Evolutionary conservation across 2,888 invertebrate genomes (phyloP).

Genomic region (Tridacna crocea): DNA sequence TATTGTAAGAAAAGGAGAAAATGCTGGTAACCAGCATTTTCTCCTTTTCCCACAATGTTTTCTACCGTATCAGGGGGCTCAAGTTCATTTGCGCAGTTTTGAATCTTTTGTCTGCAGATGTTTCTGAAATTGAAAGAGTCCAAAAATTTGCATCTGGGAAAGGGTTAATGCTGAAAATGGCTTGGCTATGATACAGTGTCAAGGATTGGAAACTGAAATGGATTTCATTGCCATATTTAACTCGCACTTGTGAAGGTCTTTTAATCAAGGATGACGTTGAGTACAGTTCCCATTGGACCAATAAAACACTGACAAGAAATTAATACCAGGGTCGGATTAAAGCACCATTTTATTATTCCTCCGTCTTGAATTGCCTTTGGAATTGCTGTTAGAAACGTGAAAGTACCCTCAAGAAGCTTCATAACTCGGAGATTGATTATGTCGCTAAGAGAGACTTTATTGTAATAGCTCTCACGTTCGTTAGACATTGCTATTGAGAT

Average conservation of each 20-base stretch:
- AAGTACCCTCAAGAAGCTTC: too few relatives aligned
- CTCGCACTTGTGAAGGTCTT: background rate
- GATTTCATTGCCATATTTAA: constrained; percentile 14
- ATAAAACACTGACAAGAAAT: constrained; percentile 6
- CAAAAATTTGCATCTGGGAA: background rate
- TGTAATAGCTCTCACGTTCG: too few relatives aligned
- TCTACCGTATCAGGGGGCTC: background rate
- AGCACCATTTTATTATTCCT: background rate
- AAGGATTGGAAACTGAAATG: background rate
- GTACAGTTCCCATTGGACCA: constrained; percentile 3
- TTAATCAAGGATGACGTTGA: constrained; percentile 21
- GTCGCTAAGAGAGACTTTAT: too few relatives aligned
- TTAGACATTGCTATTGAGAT: too few relatives aligned
- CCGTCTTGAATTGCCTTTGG: too few relatives aligned
- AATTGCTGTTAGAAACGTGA: too few relatives aligned
- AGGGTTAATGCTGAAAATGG: background rate
- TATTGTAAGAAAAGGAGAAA: too few relatives aligned
- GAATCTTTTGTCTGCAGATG: too few relatives aligned
- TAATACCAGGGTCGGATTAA: background rate
- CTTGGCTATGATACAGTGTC: background rate
- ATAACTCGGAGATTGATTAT: too few relatives aligned
- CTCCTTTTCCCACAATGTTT: background rate
- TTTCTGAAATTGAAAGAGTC: too few relatives aligned
- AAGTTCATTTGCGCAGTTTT: too few relatives aligned
- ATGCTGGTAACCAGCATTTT: background rate